Evolutionary conservation across 2,888 invertebrate genomes (phyloP).

Genomic region (Caradrina clavipalpis): DNA sequence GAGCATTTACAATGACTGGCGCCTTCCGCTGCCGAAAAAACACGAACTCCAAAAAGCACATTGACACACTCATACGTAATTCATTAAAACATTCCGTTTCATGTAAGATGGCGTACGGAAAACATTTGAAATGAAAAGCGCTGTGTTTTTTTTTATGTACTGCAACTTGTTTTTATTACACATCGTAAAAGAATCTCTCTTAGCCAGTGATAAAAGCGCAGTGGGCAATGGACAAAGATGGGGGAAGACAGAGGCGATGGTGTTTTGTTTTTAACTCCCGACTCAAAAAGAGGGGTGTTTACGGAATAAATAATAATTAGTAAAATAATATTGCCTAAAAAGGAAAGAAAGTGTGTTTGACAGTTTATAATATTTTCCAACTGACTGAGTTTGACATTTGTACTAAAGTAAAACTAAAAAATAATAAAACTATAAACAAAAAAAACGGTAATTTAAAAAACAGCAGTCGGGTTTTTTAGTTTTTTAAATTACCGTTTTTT

Average conservation of each 20-base stretch:
- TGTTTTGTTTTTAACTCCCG: slow-evolving; percentile 19
- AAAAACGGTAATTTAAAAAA: too few species aligned
- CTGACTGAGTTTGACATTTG: too few species aligned
- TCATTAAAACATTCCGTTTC: slow-evolving; percentile 39
- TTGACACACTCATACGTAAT: slow-evolving; percentile 21
- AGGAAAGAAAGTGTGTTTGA: too few species aligned
- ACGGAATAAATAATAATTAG: too few species aligned
- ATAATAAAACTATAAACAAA: too few species aligned
- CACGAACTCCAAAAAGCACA: slow-evolving; percentile 2
- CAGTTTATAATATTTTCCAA: too few species aligned
- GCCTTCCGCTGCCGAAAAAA: slow-evolving; percentile 6
- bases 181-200: slow-evolving; percentile 64
- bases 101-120: slow-evolving; percentile 36
- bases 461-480: too few species aligned
- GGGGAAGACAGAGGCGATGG: background rate
- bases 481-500: too few species aligned
- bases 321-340: too few species aligned
- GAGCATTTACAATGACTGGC: slow-evolving; percentile 1
- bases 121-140: slow-evolving; percentile 47
- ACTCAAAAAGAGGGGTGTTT: too few species aligned
- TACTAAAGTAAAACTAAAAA: too few species aligned
- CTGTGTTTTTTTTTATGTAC: slow-evolving; percentile 50
- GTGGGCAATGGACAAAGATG: slow-evolving; percentile 45
- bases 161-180: slow-evolving; percentile 66
- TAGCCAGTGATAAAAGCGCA: slow-evolving; percentile 55